Evolutionary conservation across 2,888 invertebrate species (phyloP).

Genomic region (Hemicrepidius hirtus): DNA sequence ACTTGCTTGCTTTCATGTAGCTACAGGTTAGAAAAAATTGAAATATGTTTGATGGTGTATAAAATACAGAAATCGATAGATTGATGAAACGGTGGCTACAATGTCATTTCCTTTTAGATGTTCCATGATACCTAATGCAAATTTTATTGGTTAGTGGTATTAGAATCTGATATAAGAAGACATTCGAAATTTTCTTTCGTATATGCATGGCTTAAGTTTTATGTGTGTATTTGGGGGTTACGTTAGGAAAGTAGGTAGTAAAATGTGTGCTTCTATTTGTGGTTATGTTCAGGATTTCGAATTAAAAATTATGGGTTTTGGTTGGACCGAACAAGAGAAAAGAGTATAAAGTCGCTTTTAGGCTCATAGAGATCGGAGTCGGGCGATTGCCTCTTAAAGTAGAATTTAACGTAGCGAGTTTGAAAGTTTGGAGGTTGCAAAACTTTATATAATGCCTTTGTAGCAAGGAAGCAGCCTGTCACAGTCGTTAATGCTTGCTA

Average conservation of each 20-base stretch:
- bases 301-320: conserved; percentile 32
- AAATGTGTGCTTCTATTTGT: conserved; percentile 38
- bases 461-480: conserved; percentile 58
- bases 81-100: no score
- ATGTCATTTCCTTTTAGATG: no score
- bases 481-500: conserved; percentile 59
- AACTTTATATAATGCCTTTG: conserved; percentile 63
- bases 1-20: no score
- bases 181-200: conserved; percentile 23
- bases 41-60: no score
- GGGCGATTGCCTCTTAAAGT: conserved; percentile 69
- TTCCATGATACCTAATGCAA: not conserved
- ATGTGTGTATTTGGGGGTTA: conserved; percentile 32
- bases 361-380: conserved; percentile 51
- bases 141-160: not conserved
- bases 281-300: conserved; percentile 38
- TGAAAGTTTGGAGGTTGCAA: conserved; percentile 61
- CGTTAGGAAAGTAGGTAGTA: conserved; percentile 24
- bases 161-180: conserved; percentile 1
- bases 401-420: conserved; percentile 68
- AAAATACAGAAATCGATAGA: no score
- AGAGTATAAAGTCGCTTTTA: conserved; percentile 44
- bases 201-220: conserved; percentile 31
- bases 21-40: no score
- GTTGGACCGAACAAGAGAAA: conserved; percentile 34